phyloP scores from a whole-genome alignment of 2,797 vertebrate species.

The Eulemur rubriventer region DNA sequence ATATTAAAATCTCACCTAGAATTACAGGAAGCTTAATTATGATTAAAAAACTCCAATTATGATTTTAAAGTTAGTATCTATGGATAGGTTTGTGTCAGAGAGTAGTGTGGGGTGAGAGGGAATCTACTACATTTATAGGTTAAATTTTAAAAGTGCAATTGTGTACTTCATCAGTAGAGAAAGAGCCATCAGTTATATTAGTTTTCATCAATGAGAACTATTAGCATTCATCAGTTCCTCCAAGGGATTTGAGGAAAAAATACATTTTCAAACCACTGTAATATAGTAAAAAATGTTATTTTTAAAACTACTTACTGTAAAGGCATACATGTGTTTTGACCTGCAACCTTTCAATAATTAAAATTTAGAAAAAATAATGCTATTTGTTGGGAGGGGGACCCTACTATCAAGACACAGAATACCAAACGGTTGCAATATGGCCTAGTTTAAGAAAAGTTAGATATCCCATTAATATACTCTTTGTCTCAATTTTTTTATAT shows the following conservation, averaged over 20 bases:
- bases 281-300: neutral
- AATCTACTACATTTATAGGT: neutral
- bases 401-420: neutral
- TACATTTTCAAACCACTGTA: neutral
- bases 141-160: slow-evolving; percentile 4
- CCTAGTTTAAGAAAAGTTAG: neutral
- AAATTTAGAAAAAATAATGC: neutral
- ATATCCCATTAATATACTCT: neutral
- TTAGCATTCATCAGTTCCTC: neutral
- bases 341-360: neutral
- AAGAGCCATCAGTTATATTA: neutral
- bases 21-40: neutral
- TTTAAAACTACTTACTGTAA: slow-evolving; percentile 4
- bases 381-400: neutral
- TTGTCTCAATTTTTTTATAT: neutral
- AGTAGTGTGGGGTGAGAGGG: too few species aligned
- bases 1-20: neutral
- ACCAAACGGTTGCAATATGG: neutral
- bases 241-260: neutral
- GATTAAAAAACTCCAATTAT: neutral
- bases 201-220: neutral
- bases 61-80: neutral
- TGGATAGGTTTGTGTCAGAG: neutral
- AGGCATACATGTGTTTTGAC: neutral
- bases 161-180: neutral